Evolutionary conservation across 2,797 vertebrate genomes (phyloP), one percentile per base, ranked within the genome.

Genomic region (Petrocephalus sullivani): DNA sequence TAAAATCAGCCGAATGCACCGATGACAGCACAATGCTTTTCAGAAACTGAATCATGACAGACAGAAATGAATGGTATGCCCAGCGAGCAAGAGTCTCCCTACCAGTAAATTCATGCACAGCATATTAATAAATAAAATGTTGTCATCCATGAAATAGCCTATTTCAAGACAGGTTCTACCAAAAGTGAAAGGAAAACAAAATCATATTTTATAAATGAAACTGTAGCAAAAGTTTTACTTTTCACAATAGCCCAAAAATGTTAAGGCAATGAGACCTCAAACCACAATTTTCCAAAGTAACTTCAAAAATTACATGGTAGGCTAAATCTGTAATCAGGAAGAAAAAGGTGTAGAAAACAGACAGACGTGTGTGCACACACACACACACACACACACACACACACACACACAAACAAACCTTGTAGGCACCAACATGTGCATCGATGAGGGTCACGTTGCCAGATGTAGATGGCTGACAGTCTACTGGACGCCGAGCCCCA

Each of bases 401-500:
- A 16, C 19, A 21, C n/a, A 28, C 28, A 75, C 0, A 41, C 14
- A 37, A 3, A 46, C 41, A 46, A 21, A 84, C 82, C 82, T 84
- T 84, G 82, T 84, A 84, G 51, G 82, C 51, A 51, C 82, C 82
- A 53, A 84, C 21, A 84, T 54, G 82, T 54, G 46, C 21, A 56
- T 84, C 82, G 54, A 53, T 33, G 82, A 84, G 82, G n/a, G 21
- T 49, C 51, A 54, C 51, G 82, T 54, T 23, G 82, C 82, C 51
- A 33, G 82, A 84, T 54, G 82, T 84, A 54, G 82, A 84, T 1
- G 82, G 82, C 51, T 84, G 82, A 54, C 82, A 84, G n/a, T 84
- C 82, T 21, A 33, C 28, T 49, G 51, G 82, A 96, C 92, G 95
- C 51, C 82, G 46, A 51, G 82, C 51, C 82, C 82, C 82, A 84